Evolutionary conservation across 1,140 invertebrate genomes (phyloP).

Genomic region (Drosophila willistoni): DNA sequence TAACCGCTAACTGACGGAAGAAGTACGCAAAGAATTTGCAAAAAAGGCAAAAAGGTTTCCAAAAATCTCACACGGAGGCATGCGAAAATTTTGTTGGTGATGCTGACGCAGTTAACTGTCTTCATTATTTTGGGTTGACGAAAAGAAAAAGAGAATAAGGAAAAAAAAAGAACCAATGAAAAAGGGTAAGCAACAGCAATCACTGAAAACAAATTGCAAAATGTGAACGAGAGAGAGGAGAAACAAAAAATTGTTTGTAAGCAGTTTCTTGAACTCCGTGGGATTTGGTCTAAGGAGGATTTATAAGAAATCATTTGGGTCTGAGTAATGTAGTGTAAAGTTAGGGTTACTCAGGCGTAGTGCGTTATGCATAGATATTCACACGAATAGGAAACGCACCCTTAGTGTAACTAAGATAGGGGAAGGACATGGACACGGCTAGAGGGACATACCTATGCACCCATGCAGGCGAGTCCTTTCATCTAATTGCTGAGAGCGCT

Average conservation of each 20-base stretch:
- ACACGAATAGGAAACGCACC: slow-evolving; percentile 64
- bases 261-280: slow-evolving; percentile 44
- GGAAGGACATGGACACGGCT: slow-evolving; percentile 6
- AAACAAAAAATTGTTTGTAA: slow-evolving; percentile 7
- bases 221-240: slow-evolving; percentile 7
- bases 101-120: slow-evolving; percentile 45
- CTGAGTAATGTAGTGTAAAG: slow-evolving; percentile 34
- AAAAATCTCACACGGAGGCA: slow-evolving; percentile 36
- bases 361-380: slow-evolving; percentile 53
- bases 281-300: slow-evolving; percentile 36
- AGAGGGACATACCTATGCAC: slow-evolving; percentile 62
- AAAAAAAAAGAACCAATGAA: slow-evolving; percentile 17
- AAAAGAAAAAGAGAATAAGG: slow-evolving; percentile 28
- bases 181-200: slow-evolving; percentile 39
- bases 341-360: slow-evolving; percentile 35
- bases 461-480: slow-evolving; percentile 55
- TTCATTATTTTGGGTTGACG: slow-evolving; percentile 14
- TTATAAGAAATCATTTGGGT: slow-evolving; percentile 27
- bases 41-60: slow-evolving; percentile 49
- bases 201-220: slow-evolving; percentile 36
- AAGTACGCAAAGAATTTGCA: slow-evolving; percentile 46
- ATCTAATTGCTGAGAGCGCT: slow-evolving; percentile 36
- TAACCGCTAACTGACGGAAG: slow-evolving; percentile 24
- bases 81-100: slow-evolving; percentile 35
- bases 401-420: slow-evolving; percentile 33